Evolutionary conservation across 2,888 invertebrate genomes (phyloP).

Genomic region (Amblyjoppa proteus): DNA sequence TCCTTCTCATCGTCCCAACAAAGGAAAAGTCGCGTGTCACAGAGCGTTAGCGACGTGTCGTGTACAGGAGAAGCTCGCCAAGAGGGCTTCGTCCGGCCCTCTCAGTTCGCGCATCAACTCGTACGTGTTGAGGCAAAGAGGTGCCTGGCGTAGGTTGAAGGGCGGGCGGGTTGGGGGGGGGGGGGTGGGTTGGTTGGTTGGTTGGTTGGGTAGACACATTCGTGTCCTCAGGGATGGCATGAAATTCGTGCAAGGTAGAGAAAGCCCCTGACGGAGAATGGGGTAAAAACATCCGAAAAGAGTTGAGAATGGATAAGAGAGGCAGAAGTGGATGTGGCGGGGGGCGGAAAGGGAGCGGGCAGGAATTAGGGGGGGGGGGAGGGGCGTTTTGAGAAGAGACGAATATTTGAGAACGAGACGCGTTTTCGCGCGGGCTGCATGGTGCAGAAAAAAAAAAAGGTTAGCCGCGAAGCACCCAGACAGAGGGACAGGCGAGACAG

Average conservation of each 20-base stretch:
- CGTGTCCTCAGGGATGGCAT: conserved; percentile 67
- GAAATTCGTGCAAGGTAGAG: conserved; percentile 67
- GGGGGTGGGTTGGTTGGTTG: no score
- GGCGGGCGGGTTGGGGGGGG: not conserved
- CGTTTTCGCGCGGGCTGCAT: conserved; percentile 72
- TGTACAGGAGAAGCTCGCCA: conserved; percentile 61
- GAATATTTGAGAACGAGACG: conserved; percentile 46
- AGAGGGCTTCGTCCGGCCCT: conserved; percentile 54
- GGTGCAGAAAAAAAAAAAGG: conserved; percentile 65
- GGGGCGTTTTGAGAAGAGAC: conserved; percentile 72
- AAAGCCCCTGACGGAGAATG: conserved; percentile 65
- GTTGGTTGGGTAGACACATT: conserved; percentile 35
- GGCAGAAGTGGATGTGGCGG: conserved; percentile 45
- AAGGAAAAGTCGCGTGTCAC: conserved; percentile 58
- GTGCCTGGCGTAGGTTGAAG: conserved; percentile 20
- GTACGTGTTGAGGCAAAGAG: conserved; percentile 41
- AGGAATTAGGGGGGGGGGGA: conserved; percentile 39
- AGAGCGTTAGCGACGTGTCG: conserved; percentile 58
- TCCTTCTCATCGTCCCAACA: conserved; percentile 51
- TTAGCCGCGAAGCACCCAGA: conserved; percentile 70
- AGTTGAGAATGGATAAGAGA: conserved; percentile 64
- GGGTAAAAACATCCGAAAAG: conserved; percentile 70
- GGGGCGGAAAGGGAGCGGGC: conserved; percentile 13
- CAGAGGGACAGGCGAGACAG: conserved; percentile 77
- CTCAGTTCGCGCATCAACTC: conserved; percentile 9